Base-by-base conservation (phyloP, 2,888 invertebrate species). In the Orgyia antiqua region DNA sequence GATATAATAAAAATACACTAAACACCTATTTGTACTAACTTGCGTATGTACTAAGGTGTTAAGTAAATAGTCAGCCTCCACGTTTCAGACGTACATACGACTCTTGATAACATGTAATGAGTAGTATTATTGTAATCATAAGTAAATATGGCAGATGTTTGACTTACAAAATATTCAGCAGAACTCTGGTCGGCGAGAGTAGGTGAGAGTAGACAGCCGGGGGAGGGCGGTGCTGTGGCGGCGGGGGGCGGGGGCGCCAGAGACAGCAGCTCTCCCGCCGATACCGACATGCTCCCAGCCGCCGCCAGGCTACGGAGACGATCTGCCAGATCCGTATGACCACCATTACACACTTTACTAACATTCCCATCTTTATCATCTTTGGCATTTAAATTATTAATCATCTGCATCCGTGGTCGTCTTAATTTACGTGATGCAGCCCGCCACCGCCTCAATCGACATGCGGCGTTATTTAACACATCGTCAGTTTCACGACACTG, bases 401-500 rank as follows among this genome's bases (percentile, higher is more conserved):
- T 87, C 20, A 70, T 88, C 47, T 72, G 66, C 20, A 70, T 88
- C 48, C 73, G 65, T 43, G 67, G 88, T 47, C 69, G 79, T 1
- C 84, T 77, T 18, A 88, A 67, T 50, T 87, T 84, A 26, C 88
- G 68, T 9, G 88, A 80, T 2, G 87, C 79, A 25, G 88, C 87
- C 19, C 87, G 80, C 72, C 88, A 86, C 26, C 86, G 63, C 41
- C 83, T 74, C 54, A 88, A 63, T 31, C 87, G 74, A 45, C 87
- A 82, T 18, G 82, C 87, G 1, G 82, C 83, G 45, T 79, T 86
- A 52, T 77, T 80, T 20, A 77, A 51, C 36, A 77, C 73, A 39
- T 78, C 82, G 6, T 78, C 76, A 0, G 83, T 73, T 13, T 74
- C 83, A 8, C 68, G 71, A 29, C 43, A 51, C 27, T 52, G 63